Evolutionary conservation across 2,797 vertebrate species (phyloP), one percentile per base, ranked within the genome.

Genomic region (Chiroxiphia lanceolata): DNA sequence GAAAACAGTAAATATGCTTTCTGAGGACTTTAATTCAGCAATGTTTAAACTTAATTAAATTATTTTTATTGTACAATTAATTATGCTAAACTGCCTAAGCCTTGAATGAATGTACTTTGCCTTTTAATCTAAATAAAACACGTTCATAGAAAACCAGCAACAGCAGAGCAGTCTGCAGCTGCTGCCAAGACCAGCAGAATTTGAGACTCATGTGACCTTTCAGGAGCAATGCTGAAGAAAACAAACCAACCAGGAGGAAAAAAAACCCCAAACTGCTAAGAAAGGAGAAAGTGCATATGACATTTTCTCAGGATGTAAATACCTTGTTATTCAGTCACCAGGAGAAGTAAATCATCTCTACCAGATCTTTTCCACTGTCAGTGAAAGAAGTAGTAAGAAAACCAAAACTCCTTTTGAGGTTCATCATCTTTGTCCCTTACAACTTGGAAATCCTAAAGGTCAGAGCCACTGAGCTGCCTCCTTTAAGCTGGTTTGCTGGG

Each of bases 31-130:
- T 20, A 93, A 82, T 75, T 84, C 83, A 93, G 65, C 71, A 54
- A 65, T 48, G 78, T 87, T 92, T 81, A 82, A 94, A 88, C 51
- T 87, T 87, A 85, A 93, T 94, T 92, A 67, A 95, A 84, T 93
- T 92, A 93, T 95, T 92, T 85, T 68, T 59, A 89, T 87, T 89
- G 67, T 71, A 69, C 84, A 93, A 93, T 95, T 96, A 96, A 96
- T 95, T 94, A 97, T 78, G 89, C 87, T 93, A 95, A 95, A 95
- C 68, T 92, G 89, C 61, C 91, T 93, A 94, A 95, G 90, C 81
- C 83, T 67, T 81, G 56, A 77, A 94, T 83, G 61, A 80, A 85
- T 48, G 69, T 80, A 65, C 69, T 95, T 89, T 87, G 71, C 83
- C 69, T 89, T 95, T 94, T 96, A 95, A 94, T 94, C 92, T 93